phyloP scores from a whole-genome alignment of 2,113 vertebrate species.

The Paracanthobrama guichenoti region DNA sequence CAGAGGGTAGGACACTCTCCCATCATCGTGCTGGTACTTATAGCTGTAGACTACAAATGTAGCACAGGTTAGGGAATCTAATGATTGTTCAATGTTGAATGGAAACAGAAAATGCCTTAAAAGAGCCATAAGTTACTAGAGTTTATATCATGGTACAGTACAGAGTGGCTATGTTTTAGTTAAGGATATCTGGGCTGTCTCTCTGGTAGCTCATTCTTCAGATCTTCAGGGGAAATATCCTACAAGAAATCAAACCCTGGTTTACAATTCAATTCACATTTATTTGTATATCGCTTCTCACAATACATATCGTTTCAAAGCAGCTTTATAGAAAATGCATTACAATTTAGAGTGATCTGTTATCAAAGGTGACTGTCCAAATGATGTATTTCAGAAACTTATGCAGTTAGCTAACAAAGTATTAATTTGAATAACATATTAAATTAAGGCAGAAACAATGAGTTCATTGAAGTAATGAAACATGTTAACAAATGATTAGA shows the following conservation, averaged over 20 bases:
- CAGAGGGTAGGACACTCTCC: slow-evolving; percentile 92
- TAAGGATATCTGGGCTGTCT: slow-evolving; percentile 82
- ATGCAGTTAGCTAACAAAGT: no score
- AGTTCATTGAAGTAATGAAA: no score
- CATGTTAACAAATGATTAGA: no score
- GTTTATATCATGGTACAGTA: not conserved
- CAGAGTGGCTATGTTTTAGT: not conserved
- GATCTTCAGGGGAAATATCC: slow-evolving; percentile 78
- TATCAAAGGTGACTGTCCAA: no score
- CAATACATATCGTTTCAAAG: no score
- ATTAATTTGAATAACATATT: no score
- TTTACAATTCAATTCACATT: not conserved
- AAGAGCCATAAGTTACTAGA: not conserved
- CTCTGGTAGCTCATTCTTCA: slow-evolving; percentile 78
- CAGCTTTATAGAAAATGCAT: no score
- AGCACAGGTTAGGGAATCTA: slow-evolving; percentile 82
- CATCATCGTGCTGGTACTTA: slow-evolving; percentile 93
- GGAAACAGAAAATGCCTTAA: not conserved
- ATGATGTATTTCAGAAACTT: no score
- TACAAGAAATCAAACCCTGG: slow-evolving; percentile 54
- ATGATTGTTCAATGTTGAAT: not conserved
- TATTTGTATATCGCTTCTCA: no score
- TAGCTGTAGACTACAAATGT: slow-evolving; percentile 99
- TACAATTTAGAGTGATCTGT: no score
- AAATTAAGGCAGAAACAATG: no score